Conservation (phyloP, 2,113 vertebrate species). For the Nematolebias whitei region DNA sequence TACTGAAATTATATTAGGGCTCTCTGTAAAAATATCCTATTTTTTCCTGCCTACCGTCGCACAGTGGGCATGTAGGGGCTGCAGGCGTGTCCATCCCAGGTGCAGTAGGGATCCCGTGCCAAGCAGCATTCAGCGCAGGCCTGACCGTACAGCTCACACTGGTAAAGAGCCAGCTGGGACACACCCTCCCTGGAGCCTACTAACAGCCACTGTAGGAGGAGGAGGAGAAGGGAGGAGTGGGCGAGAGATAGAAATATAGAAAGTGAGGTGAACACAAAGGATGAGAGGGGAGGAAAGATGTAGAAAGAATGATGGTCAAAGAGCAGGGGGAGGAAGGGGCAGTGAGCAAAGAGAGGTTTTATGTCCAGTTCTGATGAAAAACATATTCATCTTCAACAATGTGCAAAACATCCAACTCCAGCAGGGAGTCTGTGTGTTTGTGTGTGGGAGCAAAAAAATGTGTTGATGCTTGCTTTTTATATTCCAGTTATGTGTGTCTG, state of each 20-base stretch:
- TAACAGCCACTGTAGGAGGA: slow-evolving; percentile 80
- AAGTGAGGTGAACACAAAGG: background rate
- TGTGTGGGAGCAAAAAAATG: slow-evolving; percentile 26
- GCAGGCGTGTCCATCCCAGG: slow-evolving; percentile 84
- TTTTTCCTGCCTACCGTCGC: slow-evolving; percentile 63
- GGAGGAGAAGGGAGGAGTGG: background rate
- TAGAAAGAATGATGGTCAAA: background rate
- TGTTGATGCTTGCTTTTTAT: slow-evolving; percentile 14
- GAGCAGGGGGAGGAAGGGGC: background rate
- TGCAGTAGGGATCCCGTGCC: slow-evolving; percentile 84
- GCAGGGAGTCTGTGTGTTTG: background rate
- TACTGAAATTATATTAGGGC: background rate
- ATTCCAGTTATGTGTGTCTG: slow-evolving; percentile 18
- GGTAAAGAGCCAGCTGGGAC: slow-evolving; percentile 81
- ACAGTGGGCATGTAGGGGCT: slow-evolving; percentile 81
- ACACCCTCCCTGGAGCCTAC: slow-evolving; percentile 82
- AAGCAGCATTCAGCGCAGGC: slow-evolving; percentile 84
- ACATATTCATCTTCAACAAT: slow-evolving; percentile 21
- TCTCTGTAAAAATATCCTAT: background rate
- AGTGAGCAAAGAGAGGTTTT: background rate
- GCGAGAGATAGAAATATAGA: slow-evolving; percentile 3
- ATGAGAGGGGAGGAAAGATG: background rate
- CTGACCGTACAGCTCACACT: slow-evolving; percentile 84
- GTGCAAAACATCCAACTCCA: slow-evolving; percentile 36
- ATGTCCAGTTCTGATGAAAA: slow-evolving; percentile 17